These are phyloP conservation scores for Pseudomyrmex cubaensis DNA, from an alignment of 1,140 invertebrate species.

Conservation along the genomic window DNA sequence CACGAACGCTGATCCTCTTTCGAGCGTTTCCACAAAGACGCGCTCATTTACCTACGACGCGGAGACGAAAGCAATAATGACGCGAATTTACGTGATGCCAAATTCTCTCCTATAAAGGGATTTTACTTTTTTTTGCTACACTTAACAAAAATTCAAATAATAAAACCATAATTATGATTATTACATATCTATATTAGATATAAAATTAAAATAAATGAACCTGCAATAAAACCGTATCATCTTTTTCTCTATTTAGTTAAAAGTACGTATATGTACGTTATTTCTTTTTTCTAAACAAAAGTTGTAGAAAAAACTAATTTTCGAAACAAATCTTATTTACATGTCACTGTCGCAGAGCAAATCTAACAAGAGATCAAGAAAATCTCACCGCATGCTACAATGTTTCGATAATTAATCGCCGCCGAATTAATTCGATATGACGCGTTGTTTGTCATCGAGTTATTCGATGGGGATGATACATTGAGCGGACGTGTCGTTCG, in stretches of 20 bases:
- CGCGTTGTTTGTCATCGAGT: conserved; percentile 31
- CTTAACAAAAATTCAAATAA: conserved; percentile 6
- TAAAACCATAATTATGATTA: conserved; percentile 5
- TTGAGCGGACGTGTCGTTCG: conserved; percentile 14
- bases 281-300: background rate
- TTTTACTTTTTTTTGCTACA: background rate
- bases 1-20: conserved; percentile 30
- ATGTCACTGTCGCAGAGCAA: background rate
- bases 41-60: conserved; percentile 17
- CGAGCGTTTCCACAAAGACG: conserved; percentile 20
- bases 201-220: no score
- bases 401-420: conserved; percentile 29
- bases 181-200: background rate
- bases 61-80: conserved; percentile 26
- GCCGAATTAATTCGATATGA: conserved; percentile 32
- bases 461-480: conserved; percentile 35
- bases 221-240: no score
- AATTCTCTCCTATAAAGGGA: background rate
- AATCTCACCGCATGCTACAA: background rate
- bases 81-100: background rate
- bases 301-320: background rate
- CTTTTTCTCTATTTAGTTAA: background rate
- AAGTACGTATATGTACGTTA: background rate
- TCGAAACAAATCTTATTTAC: background rate
- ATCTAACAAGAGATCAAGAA: background rate